Conservation (phyloP, 2,888 invertebrate species). For the Bruchidius siliquastri region DNA sequence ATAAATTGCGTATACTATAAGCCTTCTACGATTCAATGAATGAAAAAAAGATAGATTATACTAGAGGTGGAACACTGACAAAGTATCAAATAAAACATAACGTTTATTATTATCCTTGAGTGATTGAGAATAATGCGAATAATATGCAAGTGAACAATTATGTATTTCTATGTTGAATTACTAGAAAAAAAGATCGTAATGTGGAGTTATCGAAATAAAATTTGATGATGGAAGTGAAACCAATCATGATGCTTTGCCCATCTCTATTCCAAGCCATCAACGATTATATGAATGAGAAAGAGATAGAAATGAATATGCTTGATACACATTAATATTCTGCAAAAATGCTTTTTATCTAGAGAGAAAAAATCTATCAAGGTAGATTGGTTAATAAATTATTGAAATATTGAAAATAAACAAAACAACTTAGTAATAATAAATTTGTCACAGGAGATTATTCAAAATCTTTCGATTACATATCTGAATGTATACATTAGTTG, state of each 20-base stretch:
- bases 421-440: background rate
- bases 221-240: no score
- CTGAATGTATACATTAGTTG: background rate
- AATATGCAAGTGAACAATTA: no score
- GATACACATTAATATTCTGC: background rate
- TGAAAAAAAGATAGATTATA: background rate
- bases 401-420: background rate
- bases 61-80: background rate
- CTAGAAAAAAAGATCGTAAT: no score
- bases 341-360: background rate
- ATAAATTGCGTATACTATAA: background rate
- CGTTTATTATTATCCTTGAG: no score
- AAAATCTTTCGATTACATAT: background rate
- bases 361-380: background rate
- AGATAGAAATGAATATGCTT: background rate
- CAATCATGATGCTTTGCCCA: background rate
- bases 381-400: background rate
- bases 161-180: no score
- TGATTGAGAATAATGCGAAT: no score
- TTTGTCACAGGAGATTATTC: background rate
- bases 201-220: no score
- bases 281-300: background rate
- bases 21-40: background rate
- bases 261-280: background rate
- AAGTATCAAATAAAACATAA: no score